A percentile compares a stretch with the other conserved stretches of the same genome.
Evolutionary conservation across 2,113 vertebrate species (phyloP).

Genomic region (Athene noctua): DNA sequence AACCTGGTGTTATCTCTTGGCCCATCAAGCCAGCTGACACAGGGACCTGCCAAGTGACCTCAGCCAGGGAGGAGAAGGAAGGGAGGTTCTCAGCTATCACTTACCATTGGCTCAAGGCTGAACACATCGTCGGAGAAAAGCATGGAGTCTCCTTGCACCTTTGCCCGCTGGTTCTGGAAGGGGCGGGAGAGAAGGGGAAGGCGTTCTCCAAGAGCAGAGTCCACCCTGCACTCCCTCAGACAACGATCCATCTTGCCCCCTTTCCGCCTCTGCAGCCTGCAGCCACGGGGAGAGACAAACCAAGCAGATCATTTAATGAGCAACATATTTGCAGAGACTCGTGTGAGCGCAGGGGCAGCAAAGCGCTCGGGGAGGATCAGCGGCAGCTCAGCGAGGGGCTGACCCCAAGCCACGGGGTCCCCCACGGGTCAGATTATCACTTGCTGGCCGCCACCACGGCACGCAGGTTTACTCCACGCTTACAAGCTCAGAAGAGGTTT

Average conservation of each 20-base stretch:
- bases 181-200: conserved; percentile 64
- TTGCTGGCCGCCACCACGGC: background rate
- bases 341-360: background rate
- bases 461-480: background rate
- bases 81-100: background rate
- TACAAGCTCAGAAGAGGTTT: background rate
- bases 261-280: conserved; percentile 70
- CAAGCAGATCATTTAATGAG: background rate
- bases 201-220: conserved; percentile 60
- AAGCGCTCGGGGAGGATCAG: rapidly evolving
- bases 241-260: conserved; percentile 48
- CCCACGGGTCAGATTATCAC: background rate
- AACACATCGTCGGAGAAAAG: conserved; percentile 69
- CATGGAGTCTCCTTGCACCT: conserved; percentile 56
- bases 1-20: background rate
- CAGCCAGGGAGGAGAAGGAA: background rate
- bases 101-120: conserved; percentile 79
- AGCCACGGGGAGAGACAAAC: background rate
- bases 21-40: background rate
- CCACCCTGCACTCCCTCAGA: conserved; percentile 64
- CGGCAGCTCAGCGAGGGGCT: background rate
- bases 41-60: background rate
- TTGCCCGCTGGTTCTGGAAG: conserved; percentile 66
- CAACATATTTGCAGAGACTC: background rate
- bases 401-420: rapidly evolving